A percentile compares a stretch with the other conserved stretches of the same genome.
Conservation (phyloP, 2,797 vertebrate genomes). For the Helicolenus hilgendorfi region DNA sequence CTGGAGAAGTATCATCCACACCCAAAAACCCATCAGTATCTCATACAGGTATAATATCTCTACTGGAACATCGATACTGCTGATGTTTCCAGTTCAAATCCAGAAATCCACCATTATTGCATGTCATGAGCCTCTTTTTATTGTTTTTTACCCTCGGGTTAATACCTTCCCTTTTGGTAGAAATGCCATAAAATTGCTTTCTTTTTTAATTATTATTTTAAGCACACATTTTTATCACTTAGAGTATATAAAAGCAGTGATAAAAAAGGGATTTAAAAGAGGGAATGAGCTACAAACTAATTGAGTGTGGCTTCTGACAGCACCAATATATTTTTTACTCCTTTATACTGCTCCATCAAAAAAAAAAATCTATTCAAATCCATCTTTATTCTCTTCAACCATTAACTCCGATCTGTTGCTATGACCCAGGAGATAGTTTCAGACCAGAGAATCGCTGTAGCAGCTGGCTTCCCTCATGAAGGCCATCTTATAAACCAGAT, state of each 20-base stretch:
- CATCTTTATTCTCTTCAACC: neutral
- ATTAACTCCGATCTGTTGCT: slow-evolving; percentile 15
- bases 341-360: neutral
- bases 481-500: neutral
- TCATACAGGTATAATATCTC: neutral
- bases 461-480: neutral
- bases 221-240: neutral
- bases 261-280: neutral
- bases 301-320: neutral
- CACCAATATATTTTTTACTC: neutral
- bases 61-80: neutral
- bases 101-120: neutral
- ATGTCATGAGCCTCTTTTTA: slow-evolving; percentile 2
- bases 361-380: slow-evolving; percentile 23
- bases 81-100: slow-evolving; percentile 7
- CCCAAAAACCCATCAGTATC: slow-evolving; percentile 13
- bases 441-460: neutral
- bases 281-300: neutral
- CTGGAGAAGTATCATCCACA: neutral
- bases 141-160: neutral
- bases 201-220: slow-evolving; percentile 1
- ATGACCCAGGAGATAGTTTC: neutral
- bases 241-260: neutral
- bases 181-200: neutral
- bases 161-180: neutral